A percentile compares a stretch with the other conserved stretches of the same genome.
Evolutionary conservation across 2,113 vertebrate species (phyloP).

Genomic region (Galemys pyrenaicus): DNA sequence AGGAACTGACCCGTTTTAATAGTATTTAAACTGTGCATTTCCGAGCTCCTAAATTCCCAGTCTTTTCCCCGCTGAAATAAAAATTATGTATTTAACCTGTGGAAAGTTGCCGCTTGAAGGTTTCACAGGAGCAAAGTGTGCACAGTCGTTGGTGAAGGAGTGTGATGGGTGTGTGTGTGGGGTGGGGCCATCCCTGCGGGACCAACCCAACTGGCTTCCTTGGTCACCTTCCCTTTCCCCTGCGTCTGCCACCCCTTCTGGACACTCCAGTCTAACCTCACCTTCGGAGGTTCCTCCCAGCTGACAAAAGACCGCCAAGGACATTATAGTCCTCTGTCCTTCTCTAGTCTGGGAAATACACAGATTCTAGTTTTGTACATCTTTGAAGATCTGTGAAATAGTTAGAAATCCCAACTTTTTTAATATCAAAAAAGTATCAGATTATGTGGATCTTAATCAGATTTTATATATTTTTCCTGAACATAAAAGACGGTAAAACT

Average conservation of each 20-base stretch:
- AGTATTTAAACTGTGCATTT: background rate
- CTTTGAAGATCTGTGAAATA: background rate
- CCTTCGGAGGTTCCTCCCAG: background rate
- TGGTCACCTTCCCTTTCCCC: background rate
- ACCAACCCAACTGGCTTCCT: background rate
- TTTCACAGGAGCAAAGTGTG: background rate
- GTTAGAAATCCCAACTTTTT: background rate
- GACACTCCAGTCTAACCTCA: background rate
- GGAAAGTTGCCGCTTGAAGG: background rate
- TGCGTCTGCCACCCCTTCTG: background rate
- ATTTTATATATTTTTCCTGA: background rate
- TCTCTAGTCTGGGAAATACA: background rate
- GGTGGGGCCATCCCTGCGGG: too few species aligned
- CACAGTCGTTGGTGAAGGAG: background rate
- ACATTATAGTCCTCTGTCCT: background rate
- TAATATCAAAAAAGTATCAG: background rate
- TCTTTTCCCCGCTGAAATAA: background rate
- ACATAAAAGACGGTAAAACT: background rate
- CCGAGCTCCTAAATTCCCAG: background rate
- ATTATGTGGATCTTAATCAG: background rate
- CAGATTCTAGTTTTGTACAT: background rate
- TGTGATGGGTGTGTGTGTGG: background rate
- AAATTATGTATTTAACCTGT: background rate
- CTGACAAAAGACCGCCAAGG: background rate
- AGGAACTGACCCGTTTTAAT: background rate